Percentiles rank a stretch among this genome's conserved stretches.
Evolutionary conservation across 2,888 invertebrate species (phyloP).

Genomic region (Petrolisthes manimaculis): DNA sequence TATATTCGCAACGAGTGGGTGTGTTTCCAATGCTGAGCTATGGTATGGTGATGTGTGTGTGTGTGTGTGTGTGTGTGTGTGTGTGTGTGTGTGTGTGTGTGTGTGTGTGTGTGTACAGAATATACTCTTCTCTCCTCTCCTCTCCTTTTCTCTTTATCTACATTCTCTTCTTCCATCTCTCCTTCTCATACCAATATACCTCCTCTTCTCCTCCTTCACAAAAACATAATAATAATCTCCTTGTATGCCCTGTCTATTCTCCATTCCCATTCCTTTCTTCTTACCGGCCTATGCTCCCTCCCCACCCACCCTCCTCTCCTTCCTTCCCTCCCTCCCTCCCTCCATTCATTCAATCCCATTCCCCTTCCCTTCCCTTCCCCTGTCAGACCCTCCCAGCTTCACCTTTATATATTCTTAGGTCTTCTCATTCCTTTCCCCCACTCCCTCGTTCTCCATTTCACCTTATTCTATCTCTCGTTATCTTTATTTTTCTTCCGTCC

Average conservation of each 20-base stretch:
- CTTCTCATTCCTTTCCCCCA: neutral
- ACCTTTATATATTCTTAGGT: conserved; percentile 2
- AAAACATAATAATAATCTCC: no score
- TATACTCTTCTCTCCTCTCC: neutral
- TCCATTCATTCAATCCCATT: neutral
- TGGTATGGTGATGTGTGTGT: conserved; percentile 27
- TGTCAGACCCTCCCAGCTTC: no score
- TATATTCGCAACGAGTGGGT: neutral
- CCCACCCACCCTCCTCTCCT: neutral
- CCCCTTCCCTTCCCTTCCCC: neutral
- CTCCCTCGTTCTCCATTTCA: neutral
- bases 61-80: conserved; percentile 42
- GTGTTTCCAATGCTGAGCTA: conserved; percentile 17
- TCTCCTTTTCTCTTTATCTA: neutral
- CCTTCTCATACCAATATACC: neutral
- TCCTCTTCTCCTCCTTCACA: neutral
- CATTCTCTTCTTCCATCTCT: neutral
- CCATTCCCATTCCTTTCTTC: neutral
- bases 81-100: conserved; percentile 30
- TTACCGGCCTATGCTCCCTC: neutral
- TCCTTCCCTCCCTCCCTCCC: conserved; percentile 1
- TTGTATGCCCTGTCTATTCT: neutral
- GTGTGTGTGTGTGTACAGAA: neutral
- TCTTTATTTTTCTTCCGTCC: neutral
- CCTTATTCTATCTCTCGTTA: neutral